These are phyloP conservation scores for Cheiracanthium punctorium DNA, from an alignment of 2,888 invertebrate species.

Conservation along the genomic window DNA sequence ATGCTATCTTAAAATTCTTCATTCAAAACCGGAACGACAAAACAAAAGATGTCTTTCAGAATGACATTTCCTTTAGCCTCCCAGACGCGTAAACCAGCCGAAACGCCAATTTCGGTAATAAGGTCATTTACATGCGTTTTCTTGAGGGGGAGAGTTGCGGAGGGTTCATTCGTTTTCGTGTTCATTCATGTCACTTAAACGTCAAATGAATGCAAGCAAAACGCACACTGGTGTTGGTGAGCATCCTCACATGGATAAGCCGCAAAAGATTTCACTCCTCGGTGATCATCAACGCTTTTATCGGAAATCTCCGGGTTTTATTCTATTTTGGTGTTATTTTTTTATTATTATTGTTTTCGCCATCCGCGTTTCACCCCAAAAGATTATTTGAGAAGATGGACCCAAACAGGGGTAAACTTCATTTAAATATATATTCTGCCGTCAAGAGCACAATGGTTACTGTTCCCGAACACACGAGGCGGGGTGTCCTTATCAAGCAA, in stretches of 20 bases:
- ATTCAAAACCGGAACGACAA: not conserved
- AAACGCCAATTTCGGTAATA: slow-evolving; percentile 9
- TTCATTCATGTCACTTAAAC: slow-evolving; percentile 11
- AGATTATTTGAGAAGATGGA: slow-evolving; percentile 24
- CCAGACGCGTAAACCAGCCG: not conserved
- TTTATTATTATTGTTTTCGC: too few relatives aligned
- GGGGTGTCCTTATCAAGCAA: slow-evolving; percentile 53
- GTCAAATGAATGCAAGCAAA: slow-evolving; percentile 19
- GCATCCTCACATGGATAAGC: not conserved
- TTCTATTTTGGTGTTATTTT: too few relatives aligned
- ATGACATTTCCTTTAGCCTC: slow-evolving; percentile 11
- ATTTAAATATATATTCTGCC: slow-evolving; percentile 67
- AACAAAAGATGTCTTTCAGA: slow-evolving; percentile 1
- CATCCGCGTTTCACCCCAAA: not conserved
- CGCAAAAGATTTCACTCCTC: slow-evolving; percentile 10
- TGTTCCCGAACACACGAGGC: slow-evolving; percentile 38
- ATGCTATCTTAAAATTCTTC: not conserved
- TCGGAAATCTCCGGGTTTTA: not conserved
- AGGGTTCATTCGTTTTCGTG: not conserved
- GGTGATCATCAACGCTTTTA: slow-evolving; percentile 3
- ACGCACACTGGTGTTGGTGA: not conserved
- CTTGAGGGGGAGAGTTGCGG: not conserved
- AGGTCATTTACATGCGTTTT: slow-evolving; percentile 15
- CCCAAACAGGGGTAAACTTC: slow-evolving; percentile 60
- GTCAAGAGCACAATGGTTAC: slow-evolving; percentile 48